These are phyloP conservation scores for Apostichopus japonicus DNA, from an alignment of 35 echinoderm and acorn worm genomes.

Conservation along the genomic window DNA sequence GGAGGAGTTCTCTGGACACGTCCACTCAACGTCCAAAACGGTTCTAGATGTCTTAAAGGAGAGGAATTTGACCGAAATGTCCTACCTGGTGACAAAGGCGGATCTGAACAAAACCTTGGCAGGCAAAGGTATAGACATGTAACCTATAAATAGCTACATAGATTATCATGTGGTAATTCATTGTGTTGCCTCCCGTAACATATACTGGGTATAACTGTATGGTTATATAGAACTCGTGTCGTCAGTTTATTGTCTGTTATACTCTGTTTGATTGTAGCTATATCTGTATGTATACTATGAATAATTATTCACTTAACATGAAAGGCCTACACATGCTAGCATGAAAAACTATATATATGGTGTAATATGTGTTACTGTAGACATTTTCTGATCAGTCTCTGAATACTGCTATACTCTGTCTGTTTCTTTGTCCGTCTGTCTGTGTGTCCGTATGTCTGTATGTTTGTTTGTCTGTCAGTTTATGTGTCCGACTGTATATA, in stretches of 20 bases:
- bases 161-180: background rate
- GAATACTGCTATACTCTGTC: background rate
- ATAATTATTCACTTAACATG: too few species aligned
- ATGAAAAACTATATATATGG: too few species aligned
- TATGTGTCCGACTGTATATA: background rate
- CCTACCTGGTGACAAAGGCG: background rate
- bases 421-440: background rate
- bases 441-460: background rate
- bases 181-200: background rate
- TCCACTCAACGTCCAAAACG: background rate
- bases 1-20: background rate
- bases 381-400: too few species aligned
- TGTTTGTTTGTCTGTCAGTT: background rate
- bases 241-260: too few species aligned
- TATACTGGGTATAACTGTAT: background rate
- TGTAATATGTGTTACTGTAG: too few species aligned
- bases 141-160: background rate
- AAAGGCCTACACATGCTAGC: too few species aligned
- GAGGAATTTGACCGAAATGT: background rate
- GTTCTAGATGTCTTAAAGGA: background rate
- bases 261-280: background rate
- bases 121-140: background rate
- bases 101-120: background rate
- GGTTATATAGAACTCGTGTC: background rate
- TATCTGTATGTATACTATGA: background rate